phyloP scores from a whole-genome alignment of 2,888 invertebrate species.

The Drosophila robusta region DNA sequence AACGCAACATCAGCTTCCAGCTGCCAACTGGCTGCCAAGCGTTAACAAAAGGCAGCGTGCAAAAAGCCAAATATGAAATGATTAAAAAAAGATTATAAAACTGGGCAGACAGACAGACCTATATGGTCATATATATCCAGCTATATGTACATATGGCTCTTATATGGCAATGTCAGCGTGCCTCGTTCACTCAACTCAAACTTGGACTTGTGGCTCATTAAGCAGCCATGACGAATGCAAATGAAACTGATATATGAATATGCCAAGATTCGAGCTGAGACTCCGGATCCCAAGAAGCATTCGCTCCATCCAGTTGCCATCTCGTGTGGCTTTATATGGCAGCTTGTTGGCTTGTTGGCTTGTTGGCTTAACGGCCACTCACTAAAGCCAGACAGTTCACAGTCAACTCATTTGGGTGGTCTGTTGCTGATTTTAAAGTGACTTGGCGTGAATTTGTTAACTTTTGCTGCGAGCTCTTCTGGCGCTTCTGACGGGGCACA shows the following conservation, averaged over 20 bases:
- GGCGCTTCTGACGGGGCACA: slow-evolving; percentile 51
- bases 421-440: slow-evolving; percentile 78
- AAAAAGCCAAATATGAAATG: slow-evolving; percentile 64
- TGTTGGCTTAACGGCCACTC: slow-evolving; percentile 39
- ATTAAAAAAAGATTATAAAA: slow-evolving; percentile 76
- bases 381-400: not conserved
- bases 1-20: slow-evolving; percentile 77
- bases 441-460: slow-evolving; percentile 84
- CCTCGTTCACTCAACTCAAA: slow-evolving; percentile 70
- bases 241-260: slow-evolving; percentile 79
- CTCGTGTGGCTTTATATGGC: slow-evolving; percentile 69
- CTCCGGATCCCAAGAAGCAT: too few relatives aligned
- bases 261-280: slow-evolving; percentile 19
- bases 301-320: slow-evolving; percentile 24
- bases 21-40: slow-evolving; percentile 56
- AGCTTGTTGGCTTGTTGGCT: slow-evolving; percentile 51
- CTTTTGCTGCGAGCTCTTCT: slow-evolving; percentile 74
- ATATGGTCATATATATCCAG: slow-evolving; percentile 2
- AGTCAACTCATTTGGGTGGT: slow-evolving; percentile 77
- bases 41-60: slow-evolving; percentile 64
- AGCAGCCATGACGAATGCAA: slow-evolving; percentile 84
- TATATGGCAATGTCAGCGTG: slow-evolving; percentile 48
- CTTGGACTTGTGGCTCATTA: slow-evolving; percentile 77
- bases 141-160: slow-evolving; percentile 19
- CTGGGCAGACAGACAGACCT: slow-evolving; percentile 34